Evolutionary conservation across 2,888 invertebrate species (phyloP), one percentile per base, ranked within the genome.

Genomic region (Hypsopygia costalis): DNA sequence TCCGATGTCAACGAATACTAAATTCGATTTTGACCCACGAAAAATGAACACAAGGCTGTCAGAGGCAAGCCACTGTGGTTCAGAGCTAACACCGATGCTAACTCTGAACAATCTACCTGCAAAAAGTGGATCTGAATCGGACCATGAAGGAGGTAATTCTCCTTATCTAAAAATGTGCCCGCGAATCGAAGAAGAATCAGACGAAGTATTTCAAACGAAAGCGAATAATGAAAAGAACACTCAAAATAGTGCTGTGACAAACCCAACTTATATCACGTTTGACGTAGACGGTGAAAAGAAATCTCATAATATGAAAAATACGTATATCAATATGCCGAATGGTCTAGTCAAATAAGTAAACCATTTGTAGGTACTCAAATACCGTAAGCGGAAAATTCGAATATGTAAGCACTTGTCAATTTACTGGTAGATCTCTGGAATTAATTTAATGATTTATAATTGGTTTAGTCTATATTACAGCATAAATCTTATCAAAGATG

Each of bases 21-120:
- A 86, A 45, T 92, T 92, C 55, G 82, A 90, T 50, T 92, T 93
- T 58, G 85, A 88, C 36, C 54, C 79, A 1, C 33, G 33, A 10
- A 33, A 33, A 28, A 27, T 39, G 10, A 28, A 33, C 8, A 33
- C 9, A 11, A 39, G n/a, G 3, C 8, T 22, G 25, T 6, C 32
- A 4, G 39, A 33, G 9, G 25, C 27, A 1, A 39, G 9, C 3
- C 6, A 12, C n/a, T 33, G 74, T 35, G 80, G 79, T 0, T 77
- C 81, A 0, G 91, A 91, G 55, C 53, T 88, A 28, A 78, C 90
- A 0, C 91, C 91, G 0, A 91, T 92, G 91, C 63, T 91, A 33
- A 76, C 81, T 9, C 58, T 86, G 2, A 78, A 76, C 52, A 86
- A 81, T 46, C 58, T 86, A 11, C 73, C 83, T 0, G 55, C 77